Base-by-base conservation (phyloP, 2,797 vertebrate genomes). In the Coranthus polyacanthus region DNA sequence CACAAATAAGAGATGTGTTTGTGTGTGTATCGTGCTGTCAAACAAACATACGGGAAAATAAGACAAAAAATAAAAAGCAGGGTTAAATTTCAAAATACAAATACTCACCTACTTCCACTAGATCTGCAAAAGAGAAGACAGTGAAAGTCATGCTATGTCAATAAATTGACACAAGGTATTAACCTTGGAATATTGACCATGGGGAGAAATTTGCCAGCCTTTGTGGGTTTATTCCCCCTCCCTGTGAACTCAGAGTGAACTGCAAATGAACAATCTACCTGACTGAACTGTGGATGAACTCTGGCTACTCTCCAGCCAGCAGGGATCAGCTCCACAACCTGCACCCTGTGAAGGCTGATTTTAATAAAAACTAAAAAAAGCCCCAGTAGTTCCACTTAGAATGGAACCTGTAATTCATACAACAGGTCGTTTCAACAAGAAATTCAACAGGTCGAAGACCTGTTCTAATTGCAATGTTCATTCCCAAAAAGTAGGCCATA, bases 41-140 rank as follows among this genome's bases (percentile, higher is more conserved):
- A 81, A 78, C 52, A 68, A 66, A 68, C 50, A 62, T 44, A 13
- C 46, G 45, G 1, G 16, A 44, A 34, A 58, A 72, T 59, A 59
- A 45, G 12, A 7, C 21, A 42, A 22, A 54, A 50, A 38, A 47
- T 36, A 59, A 54, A 42, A 10, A 47, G 22, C 62, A 60, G 51
- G 54, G 60, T 73, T 58, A 52, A 47, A 72, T 75, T 71, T 51
- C 13, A 78, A 71, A 81, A 64, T 42, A 44, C 57, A 78, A 62
- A 77, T 60, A 93, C 91, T 93, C 81, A 92, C 88, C 87, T 55
- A 86, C 39, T 46, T 89, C 89, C 78, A 80, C 62, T 63, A 75
- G 50, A 34, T 88, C 87, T 92, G 86, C 60, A 79, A 82, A 82
- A 87, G 65, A 90, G 75, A 79, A 85, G 64, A 90, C 60, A 87